These are phyloP conservation scores for Amaurobius ferox DNA, from an alignment of 2,888 invertebrate species.

Conservation along the genomic window DNA sequence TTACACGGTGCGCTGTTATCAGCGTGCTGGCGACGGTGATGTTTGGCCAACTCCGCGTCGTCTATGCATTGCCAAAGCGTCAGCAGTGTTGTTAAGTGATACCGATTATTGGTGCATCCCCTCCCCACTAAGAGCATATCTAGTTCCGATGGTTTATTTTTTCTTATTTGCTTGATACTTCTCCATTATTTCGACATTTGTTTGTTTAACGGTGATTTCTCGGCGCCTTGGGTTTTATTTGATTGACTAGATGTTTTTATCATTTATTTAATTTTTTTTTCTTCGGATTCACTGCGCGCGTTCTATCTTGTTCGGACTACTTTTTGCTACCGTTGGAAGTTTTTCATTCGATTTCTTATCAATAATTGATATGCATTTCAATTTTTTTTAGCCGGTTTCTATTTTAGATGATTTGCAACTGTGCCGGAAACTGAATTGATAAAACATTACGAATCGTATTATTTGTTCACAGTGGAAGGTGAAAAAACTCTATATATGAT, in stretches of 20 bases:
- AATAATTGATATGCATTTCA: not conserved
- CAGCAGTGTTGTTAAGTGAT: constrained; percentile 70
- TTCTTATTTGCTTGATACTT: constrained; percentile 1
- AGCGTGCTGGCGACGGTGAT: constrained; percentile 33
- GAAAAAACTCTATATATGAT: no score
- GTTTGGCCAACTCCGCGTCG: constrained; percentile 38
- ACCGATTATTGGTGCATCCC: constrained; percentile 63
- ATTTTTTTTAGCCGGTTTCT: not conserved
- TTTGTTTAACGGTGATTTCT: constrained; percentile 50
- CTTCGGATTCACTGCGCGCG: not conserved
- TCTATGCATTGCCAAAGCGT: constrained; percentile 57
- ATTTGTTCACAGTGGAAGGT: no score
- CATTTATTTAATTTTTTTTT: constrained; percentile 13
- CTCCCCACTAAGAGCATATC: constrained; percentile 41
- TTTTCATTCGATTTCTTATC: constrained; percentile 25
- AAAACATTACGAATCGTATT: no score
- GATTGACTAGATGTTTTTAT: constrained; percentile 25
- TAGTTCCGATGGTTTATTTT: constrained; percentile 34
- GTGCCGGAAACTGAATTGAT: not conserved
- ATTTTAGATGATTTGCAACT: not conserved
- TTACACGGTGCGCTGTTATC: constrained; percentile 55
- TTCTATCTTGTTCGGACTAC: not conserved
- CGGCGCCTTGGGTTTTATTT: constrained; percentile 61
- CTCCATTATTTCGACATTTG: constrained; percentile 59
- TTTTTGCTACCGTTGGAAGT: not conserved